Percentiles rank a stretch among this genome's conserved stretches.
These are phyloP conservation scores for Synanthedon myopaeformis DNA, from an alignment of 2,888 invertebrate genomes.

Conservation along the genomic window DNA sequence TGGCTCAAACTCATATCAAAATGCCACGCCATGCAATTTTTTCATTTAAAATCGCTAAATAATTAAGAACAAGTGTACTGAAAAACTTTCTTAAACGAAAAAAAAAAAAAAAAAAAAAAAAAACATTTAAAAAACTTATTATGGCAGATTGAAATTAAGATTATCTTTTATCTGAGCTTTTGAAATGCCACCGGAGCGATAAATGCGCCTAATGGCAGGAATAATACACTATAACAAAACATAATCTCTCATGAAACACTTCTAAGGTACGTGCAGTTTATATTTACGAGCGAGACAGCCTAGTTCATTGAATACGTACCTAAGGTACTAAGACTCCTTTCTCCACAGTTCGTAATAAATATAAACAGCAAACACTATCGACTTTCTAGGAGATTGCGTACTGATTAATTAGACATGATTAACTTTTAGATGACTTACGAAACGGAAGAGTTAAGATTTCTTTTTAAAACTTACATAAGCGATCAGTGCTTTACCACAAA, in stretches of 20 bases:
- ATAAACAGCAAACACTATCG: slow-evolving; percentile 30
- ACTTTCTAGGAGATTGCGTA: slow-evolving; percentile 62
- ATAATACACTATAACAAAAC: neutral
- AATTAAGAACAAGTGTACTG: slow-evolving; percentile 1
- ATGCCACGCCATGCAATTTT: too few relatives aligned
- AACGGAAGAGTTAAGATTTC: too few relatives aligned
- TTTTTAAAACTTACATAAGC: too few relatives aligned
- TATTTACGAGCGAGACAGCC: slow-evolving; percentile 30
- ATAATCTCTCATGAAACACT: slow-evolving; percentile 17
- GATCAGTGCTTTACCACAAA: too few relatives aligned
- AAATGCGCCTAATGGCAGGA: neutral
- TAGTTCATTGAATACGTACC: slow-evolving; percentile 27
- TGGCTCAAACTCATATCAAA: too few relatives aligned
- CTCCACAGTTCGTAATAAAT: slow-evolving; percentile 39
- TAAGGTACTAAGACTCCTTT: slow-evolving; percentile 46
- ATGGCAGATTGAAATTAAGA: slow-evolving; percentile 2
- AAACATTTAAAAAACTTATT: slow-evolving; percentile 6
- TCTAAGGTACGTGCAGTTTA: slow-evolving; percentile 22
- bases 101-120: slow-evolving; percentile 11
- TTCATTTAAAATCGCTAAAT: too few relatives aligned
- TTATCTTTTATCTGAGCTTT: neutral
- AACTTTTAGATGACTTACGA: slow-evolving; percentile 9
- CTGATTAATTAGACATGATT: slow-evolving; percentile 65
- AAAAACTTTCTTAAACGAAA: slow-evolving; percentile 17
- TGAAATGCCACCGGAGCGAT: neutral